phyloP scores from a whole-genome alignment of 2,888 invertebrate genomes.

The Monopis laevigella region DNA sequence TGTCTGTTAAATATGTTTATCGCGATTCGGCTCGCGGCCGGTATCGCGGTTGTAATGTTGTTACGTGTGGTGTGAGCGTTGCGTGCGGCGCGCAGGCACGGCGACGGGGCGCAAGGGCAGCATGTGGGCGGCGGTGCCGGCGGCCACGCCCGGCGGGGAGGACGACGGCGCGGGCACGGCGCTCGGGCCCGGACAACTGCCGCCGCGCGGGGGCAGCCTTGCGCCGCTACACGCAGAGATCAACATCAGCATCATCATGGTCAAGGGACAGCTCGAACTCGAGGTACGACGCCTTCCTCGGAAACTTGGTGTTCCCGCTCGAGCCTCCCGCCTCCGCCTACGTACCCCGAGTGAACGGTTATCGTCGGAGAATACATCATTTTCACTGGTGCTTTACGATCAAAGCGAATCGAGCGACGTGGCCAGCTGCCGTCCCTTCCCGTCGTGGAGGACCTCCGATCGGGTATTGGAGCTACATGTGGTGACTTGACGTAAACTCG shows the following conservation, averaged over 20 bases:
- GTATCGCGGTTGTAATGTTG: too few species aligned
- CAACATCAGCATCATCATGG: conserved; percentile 87
- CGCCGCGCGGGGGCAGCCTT: conserved; percentile 78
- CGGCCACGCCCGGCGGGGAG: conserved; percentile 36
- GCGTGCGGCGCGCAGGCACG: conserved; percentile 37
- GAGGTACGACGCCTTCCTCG: conserved; percentile 57
- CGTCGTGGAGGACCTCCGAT: too few species aligned
- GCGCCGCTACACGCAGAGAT: conserved; percentile 82
- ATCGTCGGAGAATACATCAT: too few species aligned
- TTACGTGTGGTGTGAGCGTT: conserved; percentile 23
- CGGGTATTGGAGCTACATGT: too few species aligned
- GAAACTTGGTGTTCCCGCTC: background rate
- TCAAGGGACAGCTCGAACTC: conserved; percentile 91
- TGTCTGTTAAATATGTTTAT: conserved; percentile 8
- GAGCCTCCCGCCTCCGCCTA: too few species aligned
- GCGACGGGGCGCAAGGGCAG: conserved; percentile 66
- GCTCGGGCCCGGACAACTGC: conserved; percentile 84
- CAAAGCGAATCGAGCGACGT: too few species aligned
- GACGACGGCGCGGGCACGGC: conserved; percentile 63
- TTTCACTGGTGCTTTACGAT: too few species aligned
- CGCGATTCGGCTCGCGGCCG: too few species aligned
- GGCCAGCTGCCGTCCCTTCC: too few species aligned
- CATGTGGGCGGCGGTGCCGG: conserved; percentile 64
- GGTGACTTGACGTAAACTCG: too few species aligned
- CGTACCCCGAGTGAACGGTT: too few species aligned